Conservation (phyloP, 2,888 invertebrate species). For the Achlya flavicornis region DNA sequence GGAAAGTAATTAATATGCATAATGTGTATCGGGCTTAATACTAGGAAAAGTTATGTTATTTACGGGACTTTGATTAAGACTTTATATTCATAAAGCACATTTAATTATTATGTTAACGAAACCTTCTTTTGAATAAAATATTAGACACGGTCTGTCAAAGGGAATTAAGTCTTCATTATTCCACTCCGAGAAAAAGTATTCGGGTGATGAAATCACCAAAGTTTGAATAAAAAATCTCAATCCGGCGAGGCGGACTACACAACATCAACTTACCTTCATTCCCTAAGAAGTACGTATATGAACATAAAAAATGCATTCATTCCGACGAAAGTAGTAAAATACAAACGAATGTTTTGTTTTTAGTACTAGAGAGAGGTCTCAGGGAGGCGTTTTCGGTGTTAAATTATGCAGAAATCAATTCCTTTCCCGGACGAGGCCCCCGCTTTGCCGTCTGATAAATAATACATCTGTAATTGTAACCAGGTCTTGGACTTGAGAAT, state of each 20-base stretch:
- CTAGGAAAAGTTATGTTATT: conserved; percentile 76
- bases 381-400: conserved; percentile 76
- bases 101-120: conserved; percentile 83
- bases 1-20: conserved; percentile 72
- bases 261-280: conserved; percentile 44
- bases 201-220: conserved; percentile 44
- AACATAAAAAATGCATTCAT: conserved; percentile 71
- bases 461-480: conserved; percentile 80
- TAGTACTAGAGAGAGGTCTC: conserved; percentile 71
- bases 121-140: conserved; percentile 81
- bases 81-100: conserved; percentile 82
- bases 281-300: conserved; percentile 44
- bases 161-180: conserved; percentile 70
- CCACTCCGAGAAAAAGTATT: conserved; percentile 45
- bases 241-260: conserved; percentile 15
- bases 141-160: conserved; percentile 75
- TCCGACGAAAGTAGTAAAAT: conserved; percentile 73
- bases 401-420: conserved; percentile 84
- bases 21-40: conserved; percentile 74
- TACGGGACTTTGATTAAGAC: conserved; percentile 74
- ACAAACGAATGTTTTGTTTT: conserved; percentile 80
- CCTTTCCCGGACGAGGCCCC: conserved; percentile 68
- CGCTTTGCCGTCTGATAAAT: conserved; percentile 71
- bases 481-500: conserved; percentile 47
- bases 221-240: conserved; percentile 28